Conservation (phyloP, 2,113 vertebrate species). For the Protomyctophum bolini region DNA sequence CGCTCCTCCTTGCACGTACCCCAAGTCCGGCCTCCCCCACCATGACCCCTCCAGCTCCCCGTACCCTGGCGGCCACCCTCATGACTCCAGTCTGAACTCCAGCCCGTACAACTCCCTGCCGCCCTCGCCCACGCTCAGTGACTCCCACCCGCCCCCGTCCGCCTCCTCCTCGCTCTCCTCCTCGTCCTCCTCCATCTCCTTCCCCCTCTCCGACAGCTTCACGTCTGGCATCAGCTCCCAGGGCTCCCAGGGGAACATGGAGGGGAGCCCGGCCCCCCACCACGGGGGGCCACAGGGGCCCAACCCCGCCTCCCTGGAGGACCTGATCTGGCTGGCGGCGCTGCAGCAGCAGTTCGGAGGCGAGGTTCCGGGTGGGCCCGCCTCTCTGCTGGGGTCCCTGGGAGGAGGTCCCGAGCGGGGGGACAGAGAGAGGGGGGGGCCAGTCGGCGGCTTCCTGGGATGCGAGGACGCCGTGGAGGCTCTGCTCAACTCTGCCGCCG, state of each 20-base stretch:
- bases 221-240: slow-evolving; percentile 68
- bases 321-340: slow-evolving; percentile 97
- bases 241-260: slow-evolving; percentile 83
- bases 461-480: slow-evolving; percentile 97
- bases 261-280: slow-evolving; percentile 70
- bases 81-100: slow-evolving; percentile 94
- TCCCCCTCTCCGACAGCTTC: slow-evolving; percentile 77
- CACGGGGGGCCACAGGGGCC: slow-evolving; percentile 80
- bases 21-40: slow-evolving; percentile 61
- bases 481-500: slow-evolving; percentile 89
- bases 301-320: slow-evolving; percentile 87
- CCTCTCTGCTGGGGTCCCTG: slow-evolving; percentile 73
- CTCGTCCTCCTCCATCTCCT: slow-evolving; percentile 79
- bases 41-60: slow-evolving; percentile 73
- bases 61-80: slow-evolving; percentile 84
- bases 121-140: slow-evolving; percentile 94
- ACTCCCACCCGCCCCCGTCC: slow-evolving; percentile 83
- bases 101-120: slow-evolving; percentile 97
- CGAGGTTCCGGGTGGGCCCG: slow-evolving; percentile 81
- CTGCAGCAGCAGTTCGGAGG: slow-evolving; percentile 94
- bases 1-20: slow-evolving; percentile 82
- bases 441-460: slow-evolving; percentile 87
- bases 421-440: slow-evolving; percentile 81
- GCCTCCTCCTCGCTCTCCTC: slow-evolving; percentile 77
- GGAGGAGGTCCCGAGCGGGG: slow-evolving; percentile 71